phyloP scores from a whole-genome alignment of 2,888 invertebrate species.

The Cheilosia grossa region DNA sequence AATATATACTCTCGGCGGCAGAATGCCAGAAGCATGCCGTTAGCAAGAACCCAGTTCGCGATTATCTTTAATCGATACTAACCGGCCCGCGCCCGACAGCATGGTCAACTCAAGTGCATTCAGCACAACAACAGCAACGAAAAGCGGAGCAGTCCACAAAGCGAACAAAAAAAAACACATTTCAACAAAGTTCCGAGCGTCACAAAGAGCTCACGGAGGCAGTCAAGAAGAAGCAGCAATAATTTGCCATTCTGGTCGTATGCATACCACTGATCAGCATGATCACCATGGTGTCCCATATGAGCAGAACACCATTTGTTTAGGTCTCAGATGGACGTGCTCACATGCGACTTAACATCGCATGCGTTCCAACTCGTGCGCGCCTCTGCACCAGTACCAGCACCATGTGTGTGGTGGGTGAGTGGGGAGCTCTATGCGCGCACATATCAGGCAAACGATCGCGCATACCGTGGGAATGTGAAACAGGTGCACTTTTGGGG shows the following conservation, averaged over 20 bases:
- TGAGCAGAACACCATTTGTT: slow-evolving; percentile 59
- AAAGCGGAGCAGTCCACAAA: slow-evolving; percentile 8
- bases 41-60: slow-evolving; percentile 63
- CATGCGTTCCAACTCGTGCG: slow-evolving; percentile 77
- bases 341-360: slow-evolving; percentile 72
- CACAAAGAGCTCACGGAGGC: slow-evolving; percentile 34
- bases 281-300: slow-evolving; percentile 37
- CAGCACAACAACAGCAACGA: neutral
- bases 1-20: slow-evolving; percentile 39
- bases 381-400: slow-evolving; percentile 50
- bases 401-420: slow-evolving; percentile 39
- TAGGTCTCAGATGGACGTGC: slow-evolving; percentile 60
- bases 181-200: slow-evolving; percentile 30
- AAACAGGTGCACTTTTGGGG: slow-evolving; percentile 75
- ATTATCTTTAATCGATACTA: slow-evolving; percentile 69
- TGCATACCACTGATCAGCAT: slow-evolving; percentile 50
- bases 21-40: slow-evolving; percentile 74
- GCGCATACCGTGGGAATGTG: slow-evolving; percentile 75
- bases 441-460: slow-evolving; percentile 71
- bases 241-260: slow-evolving; percentile 70
- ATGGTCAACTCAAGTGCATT: slow-evolving; percentile 39
- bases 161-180: slow-evolving; percentile 1
- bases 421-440: slow-evolving; percentile 30
- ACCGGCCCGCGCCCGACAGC: neutral
- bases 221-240: slow-evolving; percentile 12